These are phyloP conservation scores for Pheosia gnoma DNA, from an alignment of 2,888 invertebrate genomes.

Conservation along the genomic window DNA sequence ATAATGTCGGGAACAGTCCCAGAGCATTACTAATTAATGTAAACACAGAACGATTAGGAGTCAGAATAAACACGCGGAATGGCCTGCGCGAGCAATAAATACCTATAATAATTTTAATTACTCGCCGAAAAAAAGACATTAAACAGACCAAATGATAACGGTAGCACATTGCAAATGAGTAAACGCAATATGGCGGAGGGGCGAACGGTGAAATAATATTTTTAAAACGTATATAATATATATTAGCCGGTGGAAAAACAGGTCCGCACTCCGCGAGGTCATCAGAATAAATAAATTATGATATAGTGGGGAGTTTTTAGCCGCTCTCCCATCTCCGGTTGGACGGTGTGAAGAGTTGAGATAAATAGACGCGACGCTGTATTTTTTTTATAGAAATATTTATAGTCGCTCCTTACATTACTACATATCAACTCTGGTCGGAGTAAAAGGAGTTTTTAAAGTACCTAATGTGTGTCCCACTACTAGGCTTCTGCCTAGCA, in stretches of 20 bases:
- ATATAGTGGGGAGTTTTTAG: constrained; percentile 74
- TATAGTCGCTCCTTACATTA: too few species aligned
- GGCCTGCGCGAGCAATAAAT: constrained; percentile 76
- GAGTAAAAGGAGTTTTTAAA: too few species aligned
- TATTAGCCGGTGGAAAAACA: constrained; percentile 65
- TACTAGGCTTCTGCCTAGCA: too few species aligned
- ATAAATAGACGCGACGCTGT: constrained; percentile 37
- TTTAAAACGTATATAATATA: constrained; percentile 67
- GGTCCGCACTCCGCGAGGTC: constrained; percentile 73
- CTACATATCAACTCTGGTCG: too few species aligned
- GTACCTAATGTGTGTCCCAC: too few species aligned
- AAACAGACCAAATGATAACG: constrained; percentile 68
- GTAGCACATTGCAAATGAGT: constrained; percentile 73
- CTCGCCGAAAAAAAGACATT: constrained; percentile 73
- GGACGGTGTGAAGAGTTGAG: constrained; percentile 45
- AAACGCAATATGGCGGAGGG: constrained; percentile 50
- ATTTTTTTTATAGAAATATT: neutral
- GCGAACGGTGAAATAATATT: constrained; percentile 39
- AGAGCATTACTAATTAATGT: constrained; percentile 83
- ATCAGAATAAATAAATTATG: constrained; percentile 83
- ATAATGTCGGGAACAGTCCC: constrained; percentile 76
- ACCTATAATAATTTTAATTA: constrained; percentile 83
- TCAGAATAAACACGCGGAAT: constrained; percentile 76
- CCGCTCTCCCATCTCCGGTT: constrained; percentile 58
- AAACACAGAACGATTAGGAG: constrained; percentile 80